Evolutionary conservation across 2,888 invertebrate genomes (phyloP).

Genomic region (Phyto melanocephala): DNA sequence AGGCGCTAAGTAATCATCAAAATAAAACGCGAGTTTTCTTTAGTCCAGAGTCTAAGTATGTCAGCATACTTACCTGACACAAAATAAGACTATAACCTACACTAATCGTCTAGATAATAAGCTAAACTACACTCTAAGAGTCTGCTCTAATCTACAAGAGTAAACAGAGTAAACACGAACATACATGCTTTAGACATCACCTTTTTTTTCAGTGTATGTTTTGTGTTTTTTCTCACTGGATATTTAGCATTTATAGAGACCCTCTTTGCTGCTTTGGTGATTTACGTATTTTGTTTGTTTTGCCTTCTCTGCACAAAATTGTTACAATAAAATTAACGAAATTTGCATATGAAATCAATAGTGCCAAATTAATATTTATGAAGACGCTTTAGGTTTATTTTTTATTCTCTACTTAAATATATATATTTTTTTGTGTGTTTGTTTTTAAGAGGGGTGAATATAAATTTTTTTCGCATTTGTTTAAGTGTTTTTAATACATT

Average conservation of each 20-base stretch:
- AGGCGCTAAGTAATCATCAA: too few species aligned
- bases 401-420: background rate
- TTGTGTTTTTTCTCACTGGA: too few species aligned
- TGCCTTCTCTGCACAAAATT: slow-evolving; percentile 1
- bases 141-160: too few species aligned
- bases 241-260: too few species aligned
- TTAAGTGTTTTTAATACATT: slow-evolving; percentile 23
- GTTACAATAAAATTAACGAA: slow-evolving; percentile 41
- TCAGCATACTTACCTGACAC: too few species aligned
- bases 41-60: too few species aligned
- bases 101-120: background rate
- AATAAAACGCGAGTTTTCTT: too few species aligned
- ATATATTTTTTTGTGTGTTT: too few species aligned
- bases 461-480: background rate
- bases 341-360: slow-evolving; percentile 62
- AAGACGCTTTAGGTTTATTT: slow-evolving; percentile 29
- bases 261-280: background rate
- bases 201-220: too few species aligned
- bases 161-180: too few species aligned
- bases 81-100: background rate
- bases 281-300: background rate
- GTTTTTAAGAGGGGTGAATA: background rate
- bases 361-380: slow-evolving; percentile 62
- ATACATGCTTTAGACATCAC: too few species aligned
- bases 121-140: too few species aligned